Conservation (phyloP, 2,888 invertebrate genomes). For the Shargacucullia verbasci region DNA sequence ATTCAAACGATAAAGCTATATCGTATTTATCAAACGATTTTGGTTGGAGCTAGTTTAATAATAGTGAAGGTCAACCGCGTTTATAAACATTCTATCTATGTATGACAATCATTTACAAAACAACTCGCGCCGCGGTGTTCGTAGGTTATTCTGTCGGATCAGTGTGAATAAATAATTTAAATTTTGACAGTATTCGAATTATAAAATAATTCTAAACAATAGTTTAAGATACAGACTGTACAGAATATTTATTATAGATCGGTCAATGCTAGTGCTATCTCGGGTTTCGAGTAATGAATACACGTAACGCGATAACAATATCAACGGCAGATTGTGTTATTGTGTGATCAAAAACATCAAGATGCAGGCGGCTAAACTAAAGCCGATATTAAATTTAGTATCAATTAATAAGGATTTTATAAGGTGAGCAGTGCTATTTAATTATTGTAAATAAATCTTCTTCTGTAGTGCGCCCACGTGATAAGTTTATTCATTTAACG, state of each 20-base stretch:
- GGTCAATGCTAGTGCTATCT: background rate
- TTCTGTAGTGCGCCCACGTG: no score
- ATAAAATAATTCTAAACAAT: no score
- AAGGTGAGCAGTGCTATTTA: slow-evolving; percentile 25
- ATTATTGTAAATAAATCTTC: no score
- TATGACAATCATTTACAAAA: background rate
- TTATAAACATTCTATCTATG: slow-evolving; percentile 15
- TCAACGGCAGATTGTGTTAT: slow-evolving; percentile 6
- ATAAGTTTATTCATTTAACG: no score
- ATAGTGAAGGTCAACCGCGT: slow-evolving; percentile 27
- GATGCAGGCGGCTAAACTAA: slow-evolving; percentile 42
- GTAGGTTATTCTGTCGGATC: background rate
- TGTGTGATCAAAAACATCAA: slow-evolving; percentile 18
- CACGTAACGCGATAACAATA: slow-evolving; percentile 4
- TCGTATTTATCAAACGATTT: slow-evolving; percentile 2
- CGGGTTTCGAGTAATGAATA: background rate
- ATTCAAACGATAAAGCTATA: slow-evolving; percentile 7
- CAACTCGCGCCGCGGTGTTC: background rate
- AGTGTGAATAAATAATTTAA: background rate
- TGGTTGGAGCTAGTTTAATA: slow-evolving; percentile 6
- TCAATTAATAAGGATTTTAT: slow-evolving; percentile 27
- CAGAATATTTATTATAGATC: no score
- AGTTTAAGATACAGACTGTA: no score
- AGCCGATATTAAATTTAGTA: slow-evolving; percentile 32
- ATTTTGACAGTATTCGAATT: no score